These are phyloP conservation scores for Acleris cristana DNA, from an alignment of 2,888 invertebrate genomes.

Conservation along the genomic window DNA sequence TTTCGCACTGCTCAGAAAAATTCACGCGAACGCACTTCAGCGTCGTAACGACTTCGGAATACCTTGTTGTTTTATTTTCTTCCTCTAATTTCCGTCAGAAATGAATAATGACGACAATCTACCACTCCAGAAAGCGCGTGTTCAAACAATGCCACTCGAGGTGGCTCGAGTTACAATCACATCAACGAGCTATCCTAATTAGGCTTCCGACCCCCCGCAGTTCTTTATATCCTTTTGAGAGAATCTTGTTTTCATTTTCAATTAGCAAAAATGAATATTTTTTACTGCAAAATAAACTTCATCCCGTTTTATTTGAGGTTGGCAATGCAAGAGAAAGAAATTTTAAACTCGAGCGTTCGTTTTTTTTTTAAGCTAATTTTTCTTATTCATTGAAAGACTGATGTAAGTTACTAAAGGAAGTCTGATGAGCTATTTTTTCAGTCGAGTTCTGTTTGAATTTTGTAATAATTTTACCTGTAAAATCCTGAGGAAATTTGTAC, in stretches of 20 bases:
- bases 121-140: conserved; percentile 18
- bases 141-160: conserved; percentile 17
- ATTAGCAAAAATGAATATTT: neutral
- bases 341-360: neutral
- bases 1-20: too few relatives aligned
- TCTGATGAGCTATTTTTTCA: too few relatives aligned
- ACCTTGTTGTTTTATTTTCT: too few relatives aligned
- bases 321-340: neutral
- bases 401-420: too few relatives aligned
- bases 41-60: too few relatives aligned
- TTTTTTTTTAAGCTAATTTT: too few relatives aligned
- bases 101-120: neutral
- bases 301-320: neutral
- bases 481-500: too few relatives aligned
- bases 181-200: conserved; percentile 18
- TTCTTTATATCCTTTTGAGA: conserved; percentile 14
- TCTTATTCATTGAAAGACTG: too few relatives aligned
- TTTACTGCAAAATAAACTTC: neutral
- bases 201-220: neutral
- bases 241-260: conserved; percentile 16
- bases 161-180: neutral
- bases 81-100: neutral
- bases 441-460: too few relatives aligned
- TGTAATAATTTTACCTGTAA: too few relatives aligned
- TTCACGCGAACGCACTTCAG: too few relatives aligned